Evolutionary conservation across 1,140 invertebrate genomes (phyloP), one percentile per base, ranked within the genome.

Genomic region (Plutomurus gul): DNA sequence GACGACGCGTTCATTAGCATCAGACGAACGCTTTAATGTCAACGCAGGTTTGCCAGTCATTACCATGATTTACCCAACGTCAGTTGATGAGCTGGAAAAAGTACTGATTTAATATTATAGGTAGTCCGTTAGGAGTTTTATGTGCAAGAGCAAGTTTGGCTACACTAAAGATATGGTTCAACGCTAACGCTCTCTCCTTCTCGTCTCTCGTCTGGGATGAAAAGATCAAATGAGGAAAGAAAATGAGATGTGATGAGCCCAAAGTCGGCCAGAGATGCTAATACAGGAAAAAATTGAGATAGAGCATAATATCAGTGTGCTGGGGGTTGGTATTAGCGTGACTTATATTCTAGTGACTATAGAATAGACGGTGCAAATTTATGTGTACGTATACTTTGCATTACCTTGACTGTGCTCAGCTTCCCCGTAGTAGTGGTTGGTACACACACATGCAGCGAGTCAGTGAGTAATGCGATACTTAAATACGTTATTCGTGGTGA

Each of bases 11-110:
- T 65, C 25, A 65, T 65, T 65, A 33, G 56, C 56, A 65, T 65
- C 30, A 65, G 56, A 30, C 25, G 56, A 65, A 33, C 56, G 27
- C 56, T 65, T 65, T 65, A 65, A 65, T 65, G 56, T 65, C 56
- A 65, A 65, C 27, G 56, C 36, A 30, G 56, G 56, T 65, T 27
- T 25, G 56, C 6, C 27, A 27, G 36, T 65, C 56, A 30, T 65
- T 65, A 65, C 27, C 56, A 65, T 65, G 56, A 65, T 65, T 65
- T 65, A 65, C 30, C 56, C 56, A 27, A 33, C 16, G 7, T 16
- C 18, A 30, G 56, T 65, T 65, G 56, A 65, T 65, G 56, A 65
- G 56, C 56, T 65, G 56, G 56, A 65, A 65, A 65, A 65, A 65
- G 36, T 65, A 65, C 56, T 65, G 56, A 65, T 30, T 65, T 65